Percentiles rank a stretch among this genome's conserved stretches.
phyloP scores from a whole-genome alignment of 2,797 vertebrate species.

The Pelobates cultripes region DNA sequence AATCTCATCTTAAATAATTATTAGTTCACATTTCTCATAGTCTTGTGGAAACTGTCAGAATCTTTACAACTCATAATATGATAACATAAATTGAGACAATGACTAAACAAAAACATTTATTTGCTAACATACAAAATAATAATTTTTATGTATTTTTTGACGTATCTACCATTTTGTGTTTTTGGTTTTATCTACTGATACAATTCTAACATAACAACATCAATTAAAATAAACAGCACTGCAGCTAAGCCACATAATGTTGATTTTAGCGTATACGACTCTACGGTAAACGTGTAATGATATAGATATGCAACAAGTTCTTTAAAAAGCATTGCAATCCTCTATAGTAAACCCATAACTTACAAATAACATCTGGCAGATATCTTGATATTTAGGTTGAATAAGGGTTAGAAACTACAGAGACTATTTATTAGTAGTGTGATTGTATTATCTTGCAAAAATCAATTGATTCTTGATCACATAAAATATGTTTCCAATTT shows the following conservation, averaged over 20 bases:
- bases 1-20: conserved; percentile 66
- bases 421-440: no score
- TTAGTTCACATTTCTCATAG: conserved; percentile 57
- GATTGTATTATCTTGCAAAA: no score
- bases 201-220: conserved; percentile 20
- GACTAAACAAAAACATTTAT: conserved; percentile 57
- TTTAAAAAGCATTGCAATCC: conserved; percentile 21
- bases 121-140: conserved; percentile 39
- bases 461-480: no score
- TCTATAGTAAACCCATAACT: neutral
- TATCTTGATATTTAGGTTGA: neutral
- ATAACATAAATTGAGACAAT: conserved; percentile 59
- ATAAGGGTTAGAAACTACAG: no score
- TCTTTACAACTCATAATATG: conserved; percentile 58
- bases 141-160: neutral
- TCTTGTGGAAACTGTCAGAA: conserved; percentile 62
- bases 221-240: conserved; percentile 23
- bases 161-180: conserved; percentile 5
- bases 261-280: neutral
- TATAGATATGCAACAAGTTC: neutral
- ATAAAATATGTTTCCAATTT: no score
- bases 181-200: conserved; percentile 30
- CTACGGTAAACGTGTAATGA: neutral
- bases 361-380: neutral
- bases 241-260: conserved; percentile 1